Conservation (phyloP, 2,113 vertebrate species). For the Chaetura pelagica region DNA sequence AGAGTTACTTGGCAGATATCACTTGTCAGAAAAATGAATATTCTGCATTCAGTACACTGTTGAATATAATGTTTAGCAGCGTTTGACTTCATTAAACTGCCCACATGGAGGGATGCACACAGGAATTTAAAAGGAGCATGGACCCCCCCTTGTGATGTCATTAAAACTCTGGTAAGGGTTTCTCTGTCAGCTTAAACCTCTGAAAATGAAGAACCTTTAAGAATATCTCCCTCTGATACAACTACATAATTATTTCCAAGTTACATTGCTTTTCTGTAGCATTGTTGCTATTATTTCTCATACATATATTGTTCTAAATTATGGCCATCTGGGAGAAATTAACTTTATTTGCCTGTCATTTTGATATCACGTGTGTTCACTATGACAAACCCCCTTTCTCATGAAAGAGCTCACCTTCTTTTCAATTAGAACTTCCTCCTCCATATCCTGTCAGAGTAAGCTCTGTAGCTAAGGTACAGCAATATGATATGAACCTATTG, state of each 20-base stretch:
- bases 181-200: background rate
- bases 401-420: background rate
- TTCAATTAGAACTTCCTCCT: background rate
- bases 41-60: background rate
- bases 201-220: background rate
- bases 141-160: background rate
- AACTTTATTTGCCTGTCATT: background rate
- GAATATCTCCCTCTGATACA: background rate
- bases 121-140: background rate
- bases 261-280: background rate
- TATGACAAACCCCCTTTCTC: background rate
- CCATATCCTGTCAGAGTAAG: slow-evolving; percentile 28
- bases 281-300: background rate
- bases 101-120: background rate
- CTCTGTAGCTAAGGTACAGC: background rate
- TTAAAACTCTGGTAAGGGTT: background rate
- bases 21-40: background rate
- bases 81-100: background rate
- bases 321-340: background rate
- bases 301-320: background rate
- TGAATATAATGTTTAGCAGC: background rate
- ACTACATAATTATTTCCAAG: background rate
- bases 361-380: background rate
- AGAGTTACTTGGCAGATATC: background rate
- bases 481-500: slow-evolving; percentile 20